Evolutionary conservation across 2,888 invertebrate species (phyloP), one percentile per base, ranked within the genome.

Genomic region (Eledone cirrhosa): DNA sequence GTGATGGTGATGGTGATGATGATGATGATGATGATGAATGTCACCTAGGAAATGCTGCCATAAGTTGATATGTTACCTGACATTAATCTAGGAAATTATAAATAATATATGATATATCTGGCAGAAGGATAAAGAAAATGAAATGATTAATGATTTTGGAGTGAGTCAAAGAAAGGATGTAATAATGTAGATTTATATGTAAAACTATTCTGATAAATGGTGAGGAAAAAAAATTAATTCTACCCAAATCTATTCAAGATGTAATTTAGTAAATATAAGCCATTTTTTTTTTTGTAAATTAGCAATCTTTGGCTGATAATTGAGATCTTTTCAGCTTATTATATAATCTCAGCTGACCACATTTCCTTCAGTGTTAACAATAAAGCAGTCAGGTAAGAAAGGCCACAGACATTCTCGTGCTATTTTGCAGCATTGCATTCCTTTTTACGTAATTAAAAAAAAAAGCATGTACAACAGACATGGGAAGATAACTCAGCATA

Each of bases 231-330:
- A 41, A 41, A 41, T 11, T 41, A 41, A 41, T 41, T 41, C 41
- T 41, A 41, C 41, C 41, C 11, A 41, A 41, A 41, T 41, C 41
- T 41, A 41, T 41, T 41, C 41, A 41, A 41, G 41, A 41, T 41
- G 41, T 41, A 7, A 41, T 8, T 41, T 41, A 41, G 41, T 41
- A 41, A 41, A 41, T 41, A 72, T 41, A 72, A 72, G 72, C 72
- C 72, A 72, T 41, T 31, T n/a, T n/a, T n/a, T n/a, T n/a, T n/a
- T n/a, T 31, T 33, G 31, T 41, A 72, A 41, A 31, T 72, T 72
- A 41, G 31, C 72, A 72, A 72, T 72, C 72, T 72, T 72, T 72
- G 72, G 72, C 72, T 72, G 72, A 41, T 72, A 33, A n/a, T 72
- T 72, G 72, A 72, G 72, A 72, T 72, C 72, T 72, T 72, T 33